Conservation (phyloP, 2,797 vertebrate genomes). For the Uromys caudimaculatus region DNA sequence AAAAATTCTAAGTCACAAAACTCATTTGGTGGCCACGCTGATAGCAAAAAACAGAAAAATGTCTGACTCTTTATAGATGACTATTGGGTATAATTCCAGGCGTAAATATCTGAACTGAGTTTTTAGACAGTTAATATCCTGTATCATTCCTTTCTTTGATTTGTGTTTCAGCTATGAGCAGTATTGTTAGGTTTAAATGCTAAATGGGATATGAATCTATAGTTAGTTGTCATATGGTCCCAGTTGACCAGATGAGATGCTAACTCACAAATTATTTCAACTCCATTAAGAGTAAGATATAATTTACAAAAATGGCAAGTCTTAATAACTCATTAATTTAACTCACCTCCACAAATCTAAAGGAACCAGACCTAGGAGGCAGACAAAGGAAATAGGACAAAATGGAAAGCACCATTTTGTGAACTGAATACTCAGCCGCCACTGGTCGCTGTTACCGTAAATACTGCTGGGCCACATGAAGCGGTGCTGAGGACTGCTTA, state of each 20-base stretch:
- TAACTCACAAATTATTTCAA: slow-evolving; percentile 42
- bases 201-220: slow-evolving; percentile 2
- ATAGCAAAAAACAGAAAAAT: slow-evolving; percentile 13
- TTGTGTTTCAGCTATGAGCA: slow-evolving; percentile 4
- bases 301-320: slow-evolving; percentile 46
- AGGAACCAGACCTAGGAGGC: slow-evolving; percentile 12
- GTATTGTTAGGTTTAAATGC: neutral
- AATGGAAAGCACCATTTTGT: slow-evolving; percentile 59
- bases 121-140: slow-evolving; percentile 27
- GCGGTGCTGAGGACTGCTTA: slow-evolving; percentile 69
- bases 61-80: neutral
- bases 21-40: neutral
- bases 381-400: slow-evolving; percentile 68
- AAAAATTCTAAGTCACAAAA: slow-evolving; percentile 36
- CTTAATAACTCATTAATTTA: slow-evolving; percentile 68
- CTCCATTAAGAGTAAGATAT: slow-evolving; percentile 48
- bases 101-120: neutral
- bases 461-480: slow-evolving; percentile 71
- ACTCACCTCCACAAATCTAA: neutral
- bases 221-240: slow-evolving; percentile 23
- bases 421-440: slow-evolving; percentile 67
- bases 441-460: slow-evolving; percentile 73
- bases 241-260: neutral
- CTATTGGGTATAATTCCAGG: neutral
- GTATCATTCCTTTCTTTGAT: slow-evolving; percentile 48